Evolutionary conservation across 2,888 invertebrate genomes (phyloP).

Genomic region (Tenthredo notha): DNA sequence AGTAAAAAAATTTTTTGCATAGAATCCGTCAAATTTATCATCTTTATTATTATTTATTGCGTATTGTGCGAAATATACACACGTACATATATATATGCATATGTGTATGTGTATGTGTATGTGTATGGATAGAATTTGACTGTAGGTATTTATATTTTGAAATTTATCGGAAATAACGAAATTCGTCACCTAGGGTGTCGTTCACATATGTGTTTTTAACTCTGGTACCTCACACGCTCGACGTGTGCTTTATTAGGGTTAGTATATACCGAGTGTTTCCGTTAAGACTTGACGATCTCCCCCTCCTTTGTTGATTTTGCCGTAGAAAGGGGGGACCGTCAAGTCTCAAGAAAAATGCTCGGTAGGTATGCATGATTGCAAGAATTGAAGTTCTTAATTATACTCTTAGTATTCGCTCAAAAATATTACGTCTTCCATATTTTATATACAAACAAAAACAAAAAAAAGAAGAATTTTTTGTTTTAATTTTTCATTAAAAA

Average conservation of each 20-base stretch:
- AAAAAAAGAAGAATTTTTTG: background rate
- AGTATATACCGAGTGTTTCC: too few species aligned
- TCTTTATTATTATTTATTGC: too few species aligned
- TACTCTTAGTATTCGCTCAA: slow-evolving; percentile 30
- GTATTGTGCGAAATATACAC: too few species aligned
- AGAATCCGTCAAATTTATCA: too few species aligned
- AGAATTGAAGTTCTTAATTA: background rate
- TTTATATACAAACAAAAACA: too few species aligned
- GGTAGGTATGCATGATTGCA: background rate
- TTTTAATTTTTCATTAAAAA: background rate
- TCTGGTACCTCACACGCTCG: slow-evolving; percentile 11
- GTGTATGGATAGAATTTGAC: background rate
- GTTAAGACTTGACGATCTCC: too few species aligned
- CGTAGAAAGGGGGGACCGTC: too few species aligned
- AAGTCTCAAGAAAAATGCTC: too few species aligned
- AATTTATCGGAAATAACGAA: background rate
- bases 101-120: too few species aligned
- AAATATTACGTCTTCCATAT: slow-evolving; percentile 47
- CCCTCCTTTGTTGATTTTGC: too few species aligned
- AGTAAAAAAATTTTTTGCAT: too few species aligned
- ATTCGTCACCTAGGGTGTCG: background rate
- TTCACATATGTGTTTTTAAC: background rate
- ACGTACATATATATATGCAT: background rate
- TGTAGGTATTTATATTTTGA: background rate
- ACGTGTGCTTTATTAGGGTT: background rate